Conservation (phyloP, 35 echinoderm and acorn worm species). For the Ptychodera flava region DNA sequence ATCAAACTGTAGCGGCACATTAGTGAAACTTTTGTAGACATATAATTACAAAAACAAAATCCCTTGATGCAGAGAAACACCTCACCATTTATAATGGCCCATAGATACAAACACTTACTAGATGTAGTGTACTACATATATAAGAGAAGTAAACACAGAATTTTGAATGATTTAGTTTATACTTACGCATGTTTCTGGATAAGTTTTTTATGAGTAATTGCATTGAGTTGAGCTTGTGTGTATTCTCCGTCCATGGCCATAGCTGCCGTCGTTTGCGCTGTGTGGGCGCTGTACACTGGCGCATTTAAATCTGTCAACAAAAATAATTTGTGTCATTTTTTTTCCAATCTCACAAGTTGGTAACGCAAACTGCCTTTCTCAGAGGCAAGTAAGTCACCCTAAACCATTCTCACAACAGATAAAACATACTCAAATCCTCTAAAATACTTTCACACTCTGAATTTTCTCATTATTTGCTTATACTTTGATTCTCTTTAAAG, state of each 20-base stretch:
- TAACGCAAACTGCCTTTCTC: not conserved
- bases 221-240: slow-evolving; percentile 75
- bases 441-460: not conserved
- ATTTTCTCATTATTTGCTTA: not conserved
- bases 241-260: slow-evolving; percentile 87
- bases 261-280: slow-evolving; percentile 86
- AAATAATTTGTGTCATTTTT: not conserved
- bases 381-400: not conserved
- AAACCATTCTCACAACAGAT: not conserved
- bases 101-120: no score
- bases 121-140: not conserved
- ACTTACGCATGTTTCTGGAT: slow-evolving; percentile 87
- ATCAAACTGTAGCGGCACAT: no score
- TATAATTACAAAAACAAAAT: no score
- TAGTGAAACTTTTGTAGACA: no score
- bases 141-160: not conserved
- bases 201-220: slow-evolving; percentile 79
- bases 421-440: not conserved
- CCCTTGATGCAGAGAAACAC: no score
- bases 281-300: slow-evolving; percentile 71
- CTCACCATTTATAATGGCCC: no score
- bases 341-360: not conserved
- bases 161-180: not conserved
- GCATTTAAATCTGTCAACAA: slow-evolving; percentile 70
- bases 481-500: not conserved